Evolutionary conservation across 2,797 vertebrate species (phyloP).

Genomic region (Margarornis squamiger): DNA sequence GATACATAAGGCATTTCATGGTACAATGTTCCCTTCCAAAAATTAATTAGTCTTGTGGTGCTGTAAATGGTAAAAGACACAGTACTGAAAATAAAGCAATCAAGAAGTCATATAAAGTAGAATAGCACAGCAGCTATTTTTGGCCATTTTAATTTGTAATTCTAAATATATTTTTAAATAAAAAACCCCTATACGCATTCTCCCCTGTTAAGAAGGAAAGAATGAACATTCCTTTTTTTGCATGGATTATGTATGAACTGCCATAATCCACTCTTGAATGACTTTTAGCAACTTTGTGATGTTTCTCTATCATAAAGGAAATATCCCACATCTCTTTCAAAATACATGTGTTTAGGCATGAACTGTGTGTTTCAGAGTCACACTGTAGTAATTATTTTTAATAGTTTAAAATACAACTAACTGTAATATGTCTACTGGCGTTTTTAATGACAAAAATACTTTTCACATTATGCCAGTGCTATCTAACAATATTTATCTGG

Average conservation of each 20-base stretch:
- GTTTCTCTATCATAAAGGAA: neutral
- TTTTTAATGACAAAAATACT: neutral
- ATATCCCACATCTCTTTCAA: neutral
- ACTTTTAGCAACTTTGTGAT: neutral
- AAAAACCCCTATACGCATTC: neutral
- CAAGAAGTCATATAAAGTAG: neutral
- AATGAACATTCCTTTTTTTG: neutral
- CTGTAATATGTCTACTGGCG: neutral
- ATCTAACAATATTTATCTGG: neutral
- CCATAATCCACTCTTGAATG: neutral
- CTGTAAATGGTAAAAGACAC: neutral
- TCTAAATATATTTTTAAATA: neutral
- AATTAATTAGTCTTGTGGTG: constrained; percentile 9
- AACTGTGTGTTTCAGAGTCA: neutral
- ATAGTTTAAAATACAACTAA: neutral
- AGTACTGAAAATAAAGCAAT: neutral
- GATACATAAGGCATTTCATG: neutral
- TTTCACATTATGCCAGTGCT: neutral
- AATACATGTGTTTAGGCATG: neutral
- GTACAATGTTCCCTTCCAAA: neutral
- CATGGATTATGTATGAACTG: neutral
- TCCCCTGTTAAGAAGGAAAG: neutral
- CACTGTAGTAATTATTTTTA: neutral
- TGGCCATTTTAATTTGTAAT: neutral
- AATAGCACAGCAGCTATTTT: neutral